phyloP scores from a whole-genome alignment of 1,140 invertebrate species.

The Drosophila sturtevanti region DNA sequence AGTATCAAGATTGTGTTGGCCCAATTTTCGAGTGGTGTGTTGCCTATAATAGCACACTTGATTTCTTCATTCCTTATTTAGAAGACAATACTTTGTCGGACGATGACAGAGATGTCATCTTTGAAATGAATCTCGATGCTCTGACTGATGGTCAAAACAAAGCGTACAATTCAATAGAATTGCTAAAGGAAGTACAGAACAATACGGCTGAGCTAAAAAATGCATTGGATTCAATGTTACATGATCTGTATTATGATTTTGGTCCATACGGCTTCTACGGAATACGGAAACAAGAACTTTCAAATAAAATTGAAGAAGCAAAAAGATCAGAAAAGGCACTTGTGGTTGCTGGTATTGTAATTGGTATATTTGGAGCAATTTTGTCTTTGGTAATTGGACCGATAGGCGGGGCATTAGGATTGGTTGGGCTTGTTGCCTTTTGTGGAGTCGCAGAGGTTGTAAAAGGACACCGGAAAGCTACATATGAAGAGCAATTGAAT shows the following conservation, averaged over 20 bases:
- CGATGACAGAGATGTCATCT: neutral
- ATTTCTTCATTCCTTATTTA: neutral
- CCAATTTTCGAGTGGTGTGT: neutral
- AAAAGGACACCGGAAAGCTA: too few relatives aligned
- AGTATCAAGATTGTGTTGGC: neutral
- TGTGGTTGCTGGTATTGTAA: too few relatives aligned
- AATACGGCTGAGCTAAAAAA: neutral
- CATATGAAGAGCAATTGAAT: too few relatives aligned
- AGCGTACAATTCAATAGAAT: neutral
- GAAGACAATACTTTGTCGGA: neutral
- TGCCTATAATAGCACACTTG: neutral
- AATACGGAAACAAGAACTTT: neutral
- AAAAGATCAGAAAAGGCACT: neutral
- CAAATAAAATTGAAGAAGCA: neutral
- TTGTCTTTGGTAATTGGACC: neutral
- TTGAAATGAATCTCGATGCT: neutral
- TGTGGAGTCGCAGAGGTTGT: too few relatives aligned
- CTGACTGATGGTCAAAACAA: neutral
- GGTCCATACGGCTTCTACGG: neutral
- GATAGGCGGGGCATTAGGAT: too few relatives aligned
- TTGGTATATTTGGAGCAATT: neutral
- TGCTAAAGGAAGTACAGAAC: neutral
- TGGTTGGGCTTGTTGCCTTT: too few relatives aligned
- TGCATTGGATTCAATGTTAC: neutral
- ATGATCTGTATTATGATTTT: too few relatives aligned